Percentiles rank a stretch among this genome's conserved stretches.
Conservation (phyloP, 92 coral and sea anemone genomes). For the Heliopora coerulea region DNA sequence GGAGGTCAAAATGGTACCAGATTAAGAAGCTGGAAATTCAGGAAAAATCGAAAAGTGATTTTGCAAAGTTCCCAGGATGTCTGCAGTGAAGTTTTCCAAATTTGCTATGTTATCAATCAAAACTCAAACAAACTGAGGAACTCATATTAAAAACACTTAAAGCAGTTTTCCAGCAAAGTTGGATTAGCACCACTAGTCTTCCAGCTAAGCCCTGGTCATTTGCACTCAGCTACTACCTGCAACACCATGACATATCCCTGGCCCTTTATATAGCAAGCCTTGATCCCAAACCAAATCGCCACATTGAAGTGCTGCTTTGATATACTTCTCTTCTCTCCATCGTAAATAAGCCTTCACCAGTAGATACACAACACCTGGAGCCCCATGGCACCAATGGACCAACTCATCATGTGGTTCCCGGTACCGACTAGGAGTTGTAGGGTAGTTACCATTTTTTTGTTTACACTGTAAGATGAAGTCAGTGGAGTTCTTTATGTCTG, state of each 20-base stretch:
- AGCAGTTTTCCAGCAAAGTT: too few species aligned
- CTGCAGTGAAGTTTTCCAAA: too few species aligned
- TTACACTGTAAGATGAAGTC: constrained; percentile 66
- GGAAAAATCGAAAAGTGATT: too few species aligned
- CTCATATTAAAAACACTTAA: too few species aligned
- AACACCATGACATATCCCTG: constrained; percentile 96
- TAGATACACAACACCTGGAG: constrained; percentile 89
- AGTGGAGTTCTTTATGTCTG: constrained; percentile 61
- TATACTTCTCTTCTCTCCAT: constrained; percentile 85
- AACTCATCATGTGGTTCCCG: constrained; percentile 55
- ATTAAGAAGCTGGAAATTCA: too few species aligned
- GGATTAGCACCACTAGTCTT: too few species aligned
- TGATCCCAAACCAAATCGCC: constrained; percentile 84
- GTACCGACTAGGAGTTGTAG: constrained; percentile 62
- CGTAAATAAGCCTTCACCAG: constrained; percentile 81
- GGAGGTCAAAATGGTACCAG: too few species aligned
- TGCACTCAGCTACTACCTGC: too few species aligned
- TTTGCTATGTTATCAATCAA: too few species aligned
- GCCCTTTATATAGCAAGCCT: constrained; percentile 85
- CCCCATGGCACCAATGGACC: constrained; percentile 98
- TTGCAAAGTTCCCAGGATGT: too few species aligned
- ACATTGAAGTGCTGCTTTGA: constrained; percentile 80
- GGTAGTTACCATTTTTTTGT: constrained; percentile 72
- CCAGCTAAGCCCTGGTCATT: too few species aligned
- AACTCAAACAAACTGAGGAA: too few species aligned